phyloP scores from a whole-genome alignment of 2,113 vertebrate species.

The Channa argus region DNA sequence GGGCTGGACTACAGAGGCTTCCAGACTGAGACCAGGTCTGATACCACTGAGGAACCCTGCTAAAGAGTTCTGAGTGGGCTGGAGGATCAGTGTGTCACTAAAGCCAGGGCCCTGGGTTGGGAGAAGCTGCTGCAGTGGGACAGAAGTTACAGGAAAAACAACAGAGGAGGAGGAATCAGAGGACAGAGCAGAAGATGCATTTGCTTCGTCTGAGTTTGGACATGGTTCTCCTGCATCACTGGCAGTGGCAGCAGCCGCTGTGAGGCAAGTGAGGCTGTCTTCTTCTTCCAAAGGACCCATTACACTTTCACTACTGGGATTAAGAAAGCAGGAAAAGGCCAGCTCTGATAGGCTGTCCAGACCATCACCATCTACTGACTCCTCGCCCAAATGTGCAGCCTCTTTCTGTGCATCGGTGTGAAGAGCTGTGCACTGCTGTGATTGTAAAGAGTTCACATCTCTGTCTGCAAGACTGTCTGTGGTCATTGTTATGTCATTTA shows the following conservation, averaged over 20 bases:
- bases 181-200: conserved; percentile 60
- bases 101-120: conserved; percentile 84
- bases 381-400: conserved; percentile 38
- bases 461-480: not conserved
- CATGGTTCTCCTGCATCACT: conserved; percentile 73
- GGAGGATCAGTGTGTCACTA: conserved; percentile 89
- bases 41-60: conserved; percentile 74
- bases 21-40: conserved; percentile 85
- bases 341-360: conserved; percentile 73
- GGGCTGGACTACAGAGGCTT: conserved; percentile 82
- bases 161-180: conserved; percentile 80
- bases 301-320: conserved; percentile 59
- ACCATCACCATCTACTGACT: conserved; percentile 50
- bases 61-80: conserved; percentile 84
- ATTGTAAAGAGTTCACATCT: conserved; percentile 31
- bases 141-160: conserved; percentile 61
- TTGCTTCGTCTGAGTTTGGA: conserved; percentile 82
- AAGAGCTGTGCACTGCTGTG: conserved; percentile 55
- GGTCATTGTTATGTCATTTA: conserved; percentile 21
- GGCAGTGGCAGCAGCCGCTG: conserved; percentile 82
- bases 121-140: conserved; percentile 78
- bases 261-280: conserved; percentile 66
- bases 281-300: conserved; percentile 65
- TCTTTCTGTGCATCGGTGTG: conserved; percentile 25
- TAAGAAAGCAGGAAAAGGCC: conserved; percentile 78